A percentile compares a stretch with the other conserved stretches of the same genome.
phyloP scores from a whole-genome alignment of 1,140 invertebrate species.

The Zophobas atratus region DNA sequence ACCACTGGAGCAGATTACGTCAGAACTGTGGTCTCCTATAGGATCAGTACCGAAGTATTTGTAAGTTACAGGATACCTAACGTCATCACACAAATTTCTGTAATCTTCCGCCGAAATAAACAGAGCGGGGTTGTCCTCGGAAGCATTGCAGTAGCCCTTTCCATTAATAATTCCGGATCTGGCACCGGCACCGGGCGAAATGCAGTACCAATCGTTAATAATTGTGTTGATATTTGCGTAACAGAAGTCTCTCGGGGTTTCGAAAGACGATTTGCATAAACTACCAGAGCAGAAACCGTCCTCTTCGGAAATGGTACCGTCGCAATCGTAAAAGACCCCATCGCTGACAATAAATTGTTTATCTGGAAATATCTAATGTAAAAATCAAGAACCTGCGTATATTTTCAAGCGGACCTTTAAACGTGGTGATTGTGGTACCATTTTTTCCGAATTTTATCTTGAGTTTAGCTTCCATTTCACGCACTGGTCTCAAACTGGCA shows the following conservation, averaged over 20 bases:
- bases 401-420: no score
- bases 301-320: constrained; percentile 4
- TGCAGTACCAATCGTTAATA: constrained; percentile 40
- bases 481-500: no score
- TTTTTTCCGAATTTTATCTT: no score
- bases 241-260: constrained; percentile 36
- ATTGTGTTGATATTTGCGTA: constrained; percentile 15
- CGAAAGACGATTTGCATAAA: not conserved
- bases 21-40: not conserved
- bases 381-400: no score
- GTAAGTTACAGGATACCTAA: constrained; percentile 11
- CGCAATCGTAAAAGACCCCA: constrained; percentile 7
- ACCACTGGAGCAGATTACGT: not conserved
- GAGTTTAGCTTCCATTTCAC: no score
- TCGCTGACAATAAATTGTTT: constrained; percentile 11
- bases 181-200: not conserved
- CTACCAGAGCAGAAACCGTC: constrained; percentile 19
- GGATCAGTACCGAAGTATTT: constrained; percentile 19
- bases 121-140: not conserved
- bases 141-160: not conserved
- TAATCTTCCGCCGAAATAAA: constrained; percentile 34
- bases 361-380: not conserved
- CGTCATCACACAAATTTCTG: constrained; percentile 13
- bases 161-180: constrained; percentile 20
- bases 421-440: no score